Percentiles rank a stretch among this genome's conserved stretches.
phyloP scores from a whole-genome alignment of 1,140 invertebrate genomes.

The Nebria ingens region DNA sequence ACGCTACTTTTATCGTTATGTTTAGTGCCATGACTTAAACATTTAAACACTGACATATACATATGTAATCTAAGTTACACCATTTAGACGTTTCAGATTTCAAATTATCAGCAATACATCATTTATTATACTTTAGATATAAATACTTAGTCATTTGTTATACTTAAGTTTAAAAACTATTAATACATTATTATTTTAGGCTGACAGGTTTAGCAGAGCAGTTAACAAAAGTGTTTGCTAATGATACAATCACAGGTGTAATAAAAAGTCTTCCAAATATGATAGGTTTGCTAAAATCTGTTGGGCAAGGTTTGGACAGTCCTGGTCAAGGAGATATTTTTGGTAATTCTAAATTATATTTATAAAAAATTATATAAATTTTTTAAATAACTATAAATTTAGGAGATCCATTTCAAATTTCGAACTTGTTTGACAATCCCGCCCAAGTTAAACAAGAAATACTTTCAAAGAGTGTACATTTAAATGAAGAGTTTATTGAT shows the following conservation, averaged over 20 bases:
- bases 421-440: background rate
- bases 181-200: no score
- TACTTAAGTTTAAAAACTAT: no score
- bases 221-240: background rate
- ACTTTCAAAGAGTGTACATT: background rate
- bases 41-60: no score
- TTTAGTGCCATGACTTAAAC: no score
- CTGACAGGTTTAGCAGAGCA: background rate
- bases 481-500: background rate
- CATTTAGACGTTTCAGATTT: no score
- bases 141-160: no score
- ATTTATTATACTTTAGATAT: no score
- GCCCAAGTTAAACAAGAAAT: background rate
- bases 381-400: background rate
- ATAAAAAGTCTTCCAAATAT: background rate
- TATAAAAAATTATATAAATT: background rate
- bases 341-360: background rate
- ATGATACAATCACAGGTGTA: background rate
- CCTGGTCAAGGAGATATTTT: background rate
- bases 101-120: no score
- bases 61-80: no score
- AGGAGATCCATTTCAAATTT: slow-evolving; percentile 3
- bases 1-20: no score
- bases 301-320: background rate
- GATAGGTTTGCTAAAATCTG: background rate